These are phyloP conservation scores for Eulemur coronatus DNA, from an alignment of 2,797 vertebrate species.

Conservation along the genomic window DNA sequence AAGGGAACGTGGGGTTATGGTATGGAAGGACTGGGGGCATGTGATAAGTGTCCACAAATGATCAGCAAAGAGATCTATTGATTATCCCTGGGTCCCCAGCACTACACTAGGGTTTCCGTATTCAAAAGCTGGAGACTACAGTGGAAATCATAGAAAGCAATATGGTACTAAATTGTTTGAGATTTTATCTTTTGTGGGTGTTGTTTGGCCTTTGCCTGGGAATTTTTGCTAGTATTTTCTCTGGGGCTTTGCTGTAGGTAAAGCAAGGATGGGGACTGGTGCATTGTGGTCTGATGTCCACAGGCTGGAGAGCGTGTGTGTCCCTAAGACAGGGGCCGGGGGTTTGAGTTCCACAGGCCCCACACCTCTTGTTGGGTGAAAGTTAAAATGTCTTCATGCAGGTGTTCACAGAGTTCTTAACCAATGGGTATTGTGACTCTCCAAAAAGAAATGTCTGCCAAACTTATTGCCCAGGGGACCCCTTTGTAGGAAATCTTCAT, in stretches of 20 bases:
- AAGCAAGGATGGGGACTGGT: not conserved
- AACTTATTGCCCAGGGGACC: not conserved
- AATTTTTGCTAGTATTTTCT: not conserved
- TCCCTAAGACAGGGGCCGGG: not conserved
- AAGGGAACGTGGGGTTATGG: not conserved
- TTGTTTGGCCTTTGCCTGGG: not conserved
- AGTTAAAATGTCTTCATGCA: not conserved
- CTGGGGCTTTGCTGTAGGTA: not conserved
- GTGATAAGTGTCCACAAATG: not conserved
- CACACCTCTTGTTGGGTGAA: not conserved
- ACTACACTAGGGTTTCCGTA: not conserved
- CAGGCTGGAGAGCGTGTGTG: not conserved
- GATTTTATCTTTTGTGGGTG: not conserved
- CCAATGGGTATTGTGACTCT: not conserved
- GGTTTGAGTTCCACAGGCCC: not conserved
- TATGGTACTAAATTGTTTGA: not conserved
- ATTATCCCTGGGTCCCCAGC: not conserved
- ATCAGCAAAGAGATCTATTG: not conserved
- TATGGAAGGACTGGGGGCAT: not conserved
- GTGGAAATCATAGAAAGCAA: not conserved
- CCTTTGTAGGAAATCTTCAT: not conserved
- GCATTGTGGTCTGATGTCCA: not conserved
- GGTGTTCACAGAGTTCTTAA: not conserved
- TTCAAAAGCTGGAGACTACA: not conserved
- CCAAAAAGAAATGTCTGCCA: not conserved